Base-by-base conservation (phyloP, 2,888 invertebrate genomes). In the Lysandra coridon region DNA sequence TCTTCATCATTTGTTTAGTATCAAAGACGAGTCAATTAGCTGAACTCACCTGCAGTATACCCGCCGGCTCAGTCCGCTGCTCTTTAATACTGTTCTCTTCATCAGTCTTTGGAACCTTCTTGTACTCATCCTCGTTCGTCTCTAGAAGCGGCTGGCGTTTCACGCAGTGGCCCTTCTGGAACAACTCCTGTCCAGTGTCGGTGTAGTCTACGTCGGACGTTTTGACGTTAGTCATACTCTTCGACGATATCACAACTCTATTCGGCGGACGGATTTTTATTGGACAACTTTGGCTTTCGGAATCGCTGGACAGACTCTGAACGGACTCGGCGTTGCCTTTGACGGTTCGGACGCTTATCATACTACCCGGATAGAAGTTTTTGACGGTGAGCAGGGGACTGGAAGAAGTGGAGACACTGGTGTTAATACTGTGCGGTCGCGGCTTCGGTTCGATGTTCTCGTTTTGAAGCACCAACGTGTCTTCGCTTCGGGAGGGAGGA, bases 401-500 rank as follows among this genome's bases (percentile, higher is more conserved):
- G 0, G 97, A 97, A 76, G 95, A 96, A 14, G 96, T 96, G 4
- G 96, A 97, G 79, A 95, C 95, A 85, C 95, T 96, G 0, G 96
- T 93, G 80, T 92, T 93, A 82, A 95, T 95, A 78, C 96, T 95
- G 82, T 95, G 95, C 3, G 95, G 95, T 81, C 96, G 94, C 73
- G 95, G 94, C 77, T 96, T 95, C 0, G 95, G 86, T 83, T 92
- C 88, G 0, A 88, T 84, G 78, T 86, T 92, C 82, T 93, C 91
- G 80, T 91, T 91, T 83, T 94, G 91, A 0, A 92, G 85, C 0
- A 95, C 95, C 6, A 98, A 89, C 0, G 97, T 97, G 85, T 98
- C 98, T 87, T 98, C 98, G 82, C 97, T 98, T 78, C 97, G 95
- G 0, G 97, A 97, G 0, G 97, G 97, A 4, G 97, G 97, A 78